Evolutionary conservation across 2,888 invertebrate genomes (phyloP).

Genomic region (Scrobipalpa costella): DNA sequence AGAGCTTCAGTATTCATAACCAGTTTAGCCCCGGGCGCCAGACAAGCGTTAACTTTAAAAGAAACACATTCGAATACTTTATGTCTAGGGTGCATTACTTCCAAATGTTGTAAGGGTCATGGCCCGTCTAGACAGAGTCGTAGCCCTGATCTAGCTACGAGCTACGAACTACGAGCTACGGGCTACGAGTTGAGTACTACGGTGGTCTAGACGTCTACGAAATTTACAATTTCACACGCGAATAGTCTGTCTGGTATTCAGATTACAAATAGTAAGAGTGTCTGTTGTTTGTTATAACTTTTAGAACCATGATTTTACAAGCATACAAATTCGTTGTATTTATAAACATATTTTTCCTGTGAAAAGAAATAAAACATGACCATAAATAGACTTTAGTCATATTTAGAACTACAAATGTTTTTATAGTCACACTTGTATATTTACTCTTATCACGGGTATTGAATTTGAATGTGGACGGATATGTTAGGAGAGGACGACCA

Average conservation of each 20-base stretch:
- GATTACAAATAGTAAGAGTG: neutral
- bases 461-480: no score
- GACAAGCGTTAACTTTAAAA: neutral
- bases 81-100: conserved; percentile 9
- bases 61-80: conserved; percentile 7
- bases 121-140: conserved; percentile 67
- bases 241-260: conserved; percentile 29
- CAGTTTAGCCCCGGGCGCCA: neutral
- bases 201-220: conserved; percentile 66
- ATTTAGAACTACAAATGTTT: neutral
- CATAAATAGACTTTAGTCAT: neutral
- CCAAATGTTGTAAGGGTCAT: conserved; percentile 55
- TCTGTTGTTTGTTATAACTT: neutral
- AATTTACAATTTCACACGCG: conserved; percentile 41
- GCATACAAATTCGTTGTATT: no score
- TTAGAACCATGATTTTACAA: no score
- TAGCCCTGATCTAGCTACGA: conserved; percentile 41
- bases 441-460: no score
- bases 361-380: no score
- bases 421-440: neutral
- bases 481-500: no score
- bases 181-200: conserved; percentile 28
- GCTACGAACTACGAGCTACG: conserved; percentile 28
- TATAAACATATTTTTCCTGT: no score
- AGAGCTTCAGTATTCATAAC: neutral